Evolutionary conservation across 2,797 vertebrate species (phyloP).

Genomic region (Chelon labrosus): DNA sequence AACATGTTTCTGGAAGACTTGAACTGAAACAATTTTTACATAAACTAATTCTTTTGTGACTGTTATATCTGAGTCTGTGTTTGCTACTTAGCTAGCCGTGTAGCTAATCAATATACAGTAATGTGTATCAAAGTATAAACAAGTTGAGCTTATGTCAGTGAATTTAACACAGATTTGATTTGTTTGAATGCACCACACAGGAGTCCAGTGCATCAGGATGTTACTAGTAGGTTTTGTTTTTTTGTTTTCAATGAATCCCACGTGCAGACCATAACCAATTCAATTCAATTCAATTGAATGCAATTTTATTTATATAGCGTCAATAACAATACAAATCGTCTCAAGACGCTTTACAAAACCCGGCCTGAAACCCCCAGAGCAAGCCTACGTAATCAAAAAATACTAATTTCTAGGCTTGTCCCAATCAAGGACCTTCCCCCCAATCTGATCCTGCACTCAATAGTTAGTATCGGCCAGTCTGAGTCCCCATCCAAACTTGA

Average conservation of each 20-base stretch:
- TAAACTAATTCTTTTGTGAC: constrained; percentile 12
- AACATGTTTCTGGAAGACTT: constrained; percentile 10
- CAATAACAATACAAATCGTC: too few relatives aligned
- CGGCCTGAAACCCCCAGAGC: too few relatives aligned
- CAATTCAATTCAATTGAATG: too few relatives aligned
- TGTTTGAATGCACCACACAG: neutral
- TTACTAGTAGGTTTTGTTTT: neutral
- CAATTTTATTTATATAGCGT: too few relatives aligned
- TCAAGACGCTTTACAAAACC: too few relatives aligned
- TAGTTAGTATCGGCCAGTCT: too few relatives aligned
- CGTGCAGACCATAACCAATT: neutral
- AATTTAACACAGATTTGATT: constrained; percentile 10
- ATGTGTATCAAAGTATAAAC: too few relatives aligned
- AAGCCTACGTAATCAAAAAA: too few relatives aligned
- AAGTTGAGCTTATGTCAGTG: constrained; percentile 1
- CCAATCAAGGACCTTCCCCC: too few relatives aligned
- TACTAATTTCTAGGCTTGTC: too few relatives aligned
- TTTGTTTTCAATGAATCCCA: neutral
- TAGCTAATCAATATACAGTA: constrained; percentile 13
- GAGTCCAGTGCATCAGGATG: neutral
- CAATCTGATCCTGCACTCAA: too few relatives aligned
- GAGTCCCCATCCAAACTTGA: too few relatives aligned
- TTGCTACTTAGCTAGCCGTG: constrained; percentile 6
- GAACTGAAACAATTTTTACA: constrained; percentile 14
- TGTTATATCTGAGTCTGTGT: constrained; percentile 9